Base-by-base conservation (phyloP, 2,888 invertebrate species). In the Tinea semifulvella region DNA sequence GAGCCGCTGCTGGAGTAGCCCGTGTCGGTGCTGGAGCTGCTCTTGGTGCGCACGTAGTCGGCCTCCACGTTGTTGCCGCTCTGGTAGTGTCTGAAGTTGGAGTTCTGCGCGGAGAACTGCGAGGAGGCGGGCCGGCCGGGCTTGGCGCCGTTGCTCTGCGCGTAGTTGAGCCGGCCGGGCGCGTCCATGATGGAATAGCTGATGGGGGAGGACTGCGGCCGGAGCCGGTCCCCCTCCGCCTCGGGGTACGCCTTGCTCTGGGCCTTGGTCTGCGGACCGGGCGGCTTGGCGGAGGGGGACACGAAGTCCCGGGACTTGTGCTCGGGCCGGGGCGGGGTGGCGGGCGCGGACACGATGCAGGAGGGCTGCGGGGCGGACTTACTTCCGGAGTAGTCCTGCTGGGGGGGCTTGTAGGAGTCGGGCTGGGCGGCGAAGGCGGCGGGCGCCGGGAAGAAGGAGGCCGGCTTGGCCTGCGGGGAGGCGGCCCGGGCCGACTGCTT, bases 231-330 rank as follows among this genome's bases (percentile, higher is more conserved):
- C 64, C 76, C 72, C 65, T 68, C 72, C 60, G 65, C 83, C 58
- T 91, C 91, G 45, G 90, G 88, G 67, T 91, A 91, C 56, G 88
- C 86, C 79, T 91, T 91, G 54, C 88, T 84, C 74, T 90, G 89
- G 52, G 89, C 88, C 73, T 91, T 91, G 49, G 89, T 88, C 68
- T 90, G 90, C 56, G 75, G 77, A 36, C 60, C 57, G 5, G 52
- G 76, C 20, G 76, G 66, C 61, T 83, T 83, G 43, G 82, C 68
- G 50, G 82, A 76, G 28, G 81, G 84, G 16, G 85, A 81, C 25
- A 84, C 77, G 62, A 85, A 85, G 60, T 79, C 73, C 58, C 57
- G 67, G 53, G 51, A 68, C 61, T 77, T 76, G 43, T 75, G 71
- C 39, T 79, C 70, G 48, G 76, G 74, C 49, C 81, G 74, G 44